Percentiles rank a stretch among this genome's conserved stretches.
Evolutionary conservation across 1,140 invertebrate species (phyloP).

Genomic region (Bombus waltoni): DNA sequence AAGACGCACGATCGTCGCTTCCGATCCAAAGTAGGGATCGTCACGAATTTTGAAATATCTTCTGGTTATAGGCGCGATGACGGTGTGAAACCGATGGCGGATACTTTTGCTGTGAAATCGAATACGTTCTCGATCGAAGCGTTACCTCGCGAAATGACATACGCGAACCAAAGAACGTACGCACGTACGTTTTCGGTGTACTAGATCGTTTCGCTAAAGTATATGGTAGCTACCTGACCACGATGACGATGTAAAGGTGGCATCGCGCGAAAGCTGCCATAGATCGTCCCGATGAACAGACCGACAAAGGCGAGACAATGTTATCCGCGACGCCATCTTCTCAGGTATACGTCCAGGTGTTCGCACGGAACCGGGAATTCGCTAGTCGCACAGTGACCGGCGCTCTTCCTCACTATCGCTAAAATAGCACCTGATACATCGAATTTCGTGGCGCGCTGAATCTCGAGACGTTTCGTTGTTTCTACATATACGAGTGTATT

Average conservation of each 20-base stretch:
- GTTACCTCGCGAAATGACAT: not conserved
- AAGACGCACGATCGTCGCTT: too few relatives aligned
- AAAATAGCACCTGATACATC: not conserved
- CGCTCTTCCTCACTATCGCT: slow-evolving; percentile 1
- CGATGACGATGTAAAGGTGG: slow-evolving; percentile 69
- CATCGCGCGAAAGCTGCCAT: slow-evolving; percentile 57
- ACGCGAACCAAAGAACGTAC: not conserved
- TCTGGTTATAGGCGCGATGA: too few relatives aligned
- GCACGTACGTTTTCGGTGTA: too few relatives aligned
- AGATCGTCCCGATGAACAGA: slow-evolving; percentile 62
- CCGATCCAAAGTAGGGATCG: too few relatives aligned
- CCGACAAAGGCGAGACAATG: slow-evolving; percentile 67
- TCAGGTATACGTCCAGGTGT: slow-evolving; percentile 63
- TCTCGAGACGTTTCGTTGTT: not conserved
- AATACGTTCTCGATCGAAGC: not conserved
- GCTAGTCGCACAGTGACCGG: slow-evolving; percentile 51
- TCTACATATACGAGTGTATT: not conserved
- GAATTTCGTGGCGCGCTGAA: not conserved
- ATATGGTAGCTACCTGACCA: slow-evolving; percentile 41
- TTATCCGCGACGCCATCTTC: slow-evolving; percentile 70
- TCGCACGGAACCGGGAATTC: slow-evolving; percentile 73
- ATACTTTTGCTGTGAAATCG: not conserved
- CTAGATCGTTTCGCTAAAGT: not conserved
- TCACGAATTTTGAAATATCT: too few relatives aligned
- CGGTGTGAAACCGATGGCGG: too few relatives aligned